Evolutionary conservation across 2,113 vertebrate species (phyloP), one percentile per base, ranked within the genome.

Genomic region (Bubo blakistoni): DNA sequence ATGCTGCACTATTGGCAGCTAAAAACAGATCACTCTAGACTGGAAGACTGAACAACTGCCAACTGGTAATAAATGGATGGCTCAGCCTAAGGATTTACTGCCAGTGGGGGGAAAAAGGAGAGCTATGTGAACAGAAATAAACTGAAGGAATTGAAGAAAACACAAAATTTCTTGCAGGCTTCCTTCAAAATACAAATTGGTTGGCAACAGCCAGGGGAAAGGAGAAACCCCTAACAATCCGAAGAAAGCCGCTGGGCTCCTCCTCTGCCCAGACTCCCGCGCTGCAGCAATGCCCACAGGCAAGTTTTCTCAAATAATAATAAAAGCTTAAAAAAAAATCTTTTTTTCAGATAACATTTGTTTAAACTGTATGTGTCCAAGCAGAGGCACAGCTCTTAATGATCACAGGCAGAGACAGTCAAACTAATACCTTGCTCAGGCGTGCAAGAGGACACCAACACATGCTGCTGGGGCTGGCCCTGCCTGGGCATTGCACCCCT

Each of bases 1-100:
- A 94, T 94, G 94, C 78, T 94, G 90, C 93, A 74, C 91, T 95
- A 97, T 97, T 97, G 97, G 96, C 97, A 96, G 94, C 94, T 95
- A 88, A 94, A 93, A 97, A 94, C 93, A 91, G 94, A 97, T 97
- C 88, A 73, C 84, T 57, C 42, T 9, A 42, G 88, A 38, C 92
- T 90, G 93, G 73, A 62, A 97, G 95, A 83, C 88, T 91, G 96
- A 97, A 55, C 84, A 94, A 77, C 95, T 97, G 97, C 96, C 96
- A 96, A 0, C 79, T 52, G 65, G 72, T 91, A 96, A 97, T 94
- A 90, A 97, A 97, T 95, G 91, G 86, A 97, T 96, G 85, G 93
- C 93, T 95, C 92, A 88, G 76, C 78, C 80, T 32, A 86, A 96
- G 93, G 96, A 97, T 97, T 97, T 97, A 97, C 96, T 96, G 95